Evolutionary conservation across 2,888 invertebrate genomes (phyloP).

Genomic region (Zelleria hepariella): DNA sequence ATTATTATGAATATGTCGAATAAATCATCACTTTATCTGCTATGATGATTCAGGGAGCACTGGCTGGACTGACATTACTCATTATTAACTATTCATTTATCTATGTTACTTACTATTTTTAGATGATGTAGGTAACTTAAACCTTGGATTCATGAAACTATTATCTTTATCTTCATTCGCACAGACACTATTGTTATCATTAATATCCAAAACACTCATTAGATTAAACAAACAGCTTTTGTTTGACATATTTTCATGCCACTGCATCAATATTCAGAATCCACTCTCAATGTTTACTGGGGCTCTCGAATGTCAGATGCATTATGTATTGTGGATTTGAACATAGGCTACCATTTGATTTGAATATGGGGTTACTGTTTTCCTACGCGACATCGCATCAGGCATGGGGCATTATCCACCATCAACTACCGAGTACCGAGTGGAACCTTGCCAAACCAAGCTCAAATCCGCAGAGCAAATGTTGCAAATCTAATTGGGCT

Average conservation of each 20-base stretch:
- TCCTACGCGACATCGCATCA: background rate
- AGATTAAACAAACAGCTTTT: no score
- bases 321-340: background rate
- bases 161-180: no score
- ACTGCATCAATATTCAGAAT: no score
- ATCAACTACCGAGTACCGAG: background rate
- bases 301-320: background rate
- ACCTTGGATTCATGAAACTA: no score
- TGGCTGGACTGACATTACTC: background rate
- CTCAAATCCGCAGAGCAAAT: background rate
- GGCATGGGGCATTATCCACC: background rate
- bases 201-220: no score
- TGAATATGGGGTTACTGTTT: background rate
- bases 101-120: no score
- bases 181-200: no score
- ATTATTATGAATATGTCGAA: background rate
- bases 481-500: background rate
- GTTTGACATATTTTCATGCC: no score
- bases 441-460: background rate
- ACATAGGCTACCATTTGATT: background rate
- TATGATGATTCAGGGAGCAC: background rate
- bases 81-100: no score
- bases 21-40: background rate
- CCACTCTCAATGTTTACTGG: background rate
- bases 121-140: no score